A percentile compares a stretch with the other conserved stretches of the same genome.
Evolutionary conservation across 2,113 vertebrate species (phyloP).

Genomic region (Pedionomus torquatus): DNA sequence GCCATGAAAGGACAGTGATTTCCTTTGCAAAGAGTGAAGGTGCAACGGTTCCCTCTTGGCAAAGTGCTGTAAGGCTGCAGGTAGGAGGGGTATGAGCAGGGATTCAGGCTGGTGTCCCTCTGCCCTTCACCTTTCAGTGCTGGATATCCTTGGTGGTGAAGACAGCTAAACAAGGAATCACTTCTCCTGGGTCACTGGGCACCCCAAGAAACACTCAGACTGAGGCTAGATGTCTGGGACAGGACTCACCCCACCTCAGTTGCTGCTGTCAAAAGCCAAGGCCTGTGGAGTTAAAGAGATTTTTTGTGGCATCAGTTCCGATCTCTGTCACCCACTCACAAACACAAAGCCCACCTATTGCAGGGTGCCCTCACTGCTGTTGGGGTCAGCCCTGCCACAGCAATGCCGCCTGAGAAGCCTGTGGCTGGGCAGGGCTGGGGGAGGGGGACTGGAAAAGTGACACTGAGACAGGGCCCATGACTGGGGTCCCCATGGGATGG

Average conservation of each 20-base stretch:
- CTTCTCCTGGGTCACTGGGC: not conserved
- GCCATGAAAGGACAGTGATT: not conserved
- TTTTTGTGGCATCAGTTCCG: not conserved
- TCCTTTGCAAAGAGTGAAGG: not conserved
- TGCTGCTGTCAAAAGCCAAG: not conserved
- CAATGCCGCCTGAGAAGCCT: fast-evolving
- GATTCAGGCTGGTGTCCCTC: not conserved
- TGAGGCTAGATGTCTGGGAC: not conserved
- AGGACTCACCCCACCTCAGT: not conserved
- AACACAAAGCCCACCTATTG: not conserved
- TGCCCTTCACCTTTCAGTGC: not conserved
- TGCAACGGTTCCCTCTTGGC: not conserved
- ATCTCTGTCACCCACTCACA: not conserved
- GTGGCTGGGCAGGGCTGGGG: not conserved
- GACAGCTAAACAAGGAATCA: not conserved
- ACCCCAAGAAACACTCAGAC: not conserved
- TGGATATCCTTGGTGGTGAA: fast-evolving
- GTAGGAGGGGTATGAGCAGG: not conserved
- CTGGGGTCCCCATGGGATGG: not conserved
- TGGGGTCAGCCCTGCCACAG: not conserved
- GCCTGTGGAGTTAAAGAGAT: not conserved
- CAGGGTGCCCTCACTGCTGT: constrained; percentile 29
- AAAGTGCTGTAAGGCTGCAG: fast-evolving
- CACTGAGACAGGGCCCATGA: not conserved
- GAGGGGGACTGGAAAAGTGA: not conserved